Evolutionary conservation across 2,888 invertebrate genomes (phyloP).

Genomic region (Lasius fuliginosus): DNA sequence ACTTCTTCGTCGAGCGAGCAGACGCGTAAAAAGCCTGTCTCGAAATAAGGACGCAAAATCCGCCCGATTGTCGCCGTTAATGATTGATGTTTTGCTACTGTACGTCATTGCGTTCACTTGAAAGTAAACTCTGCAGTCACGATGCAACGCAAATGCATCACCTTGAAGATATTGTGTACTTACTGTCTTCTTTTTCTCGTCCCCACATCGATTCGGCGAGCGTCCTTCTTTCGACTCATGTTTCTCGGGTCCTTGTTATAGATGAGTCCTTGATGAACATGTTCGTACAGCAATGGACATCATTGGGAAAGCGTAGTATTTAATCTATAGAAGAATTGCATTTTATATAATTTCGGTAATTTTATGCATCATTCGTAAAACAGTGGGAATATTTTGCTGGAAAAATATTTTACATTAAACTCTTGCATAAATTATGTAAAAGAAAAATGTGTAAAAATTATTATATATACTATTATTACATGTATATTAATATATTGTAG

Average conservation of each 20-base stretch:
- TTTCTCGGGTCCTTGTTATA: conserved; percentile 21
- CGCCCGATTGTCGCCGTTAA: conserved; percentile 72
- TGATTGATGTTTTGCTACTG: conserved; percentile 78
- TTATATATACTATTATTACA: background rate
- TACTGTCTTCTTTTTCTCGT: conserved; percentile 24
- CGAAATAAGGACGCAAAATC: conserved; percentile 62
- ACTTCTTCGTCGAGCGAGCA: conserved; percentile 28
- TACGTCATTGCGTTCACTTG: conserved; percentile 72
- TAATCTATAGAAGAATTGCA: background rate
- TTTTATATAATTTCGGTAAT: conserved; percentile 6
- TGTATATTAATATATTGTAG: background rate
- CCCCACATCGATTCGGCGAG: conserved; percentile 45
- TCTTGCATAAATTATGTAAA: background rate
- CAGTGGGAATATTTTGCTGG: background rate
- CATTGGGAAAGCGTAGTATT: conserved; percentile 1
- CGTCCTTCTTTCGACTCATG: conserved; percentile 62
- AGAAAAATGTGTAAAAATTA: background rate
- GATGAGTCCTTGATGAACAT: conserved; percentile 43
- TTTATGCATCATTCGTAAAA: background rate
- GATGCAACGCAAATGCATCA: conserved; percentile 61
- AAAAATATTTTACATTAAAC: background rate
- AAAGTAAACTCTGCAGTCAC: conserved; percentile 46
- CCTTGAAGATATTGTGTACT: conserved; percentile 64
- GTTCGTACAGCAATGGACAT: background rate
- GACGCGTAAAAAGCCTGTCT: conserved; percentile 59